Base-by-base conservation (phyloP, 1,140 invertebrate genomes). In the Tetraneura akinire region DNA sequence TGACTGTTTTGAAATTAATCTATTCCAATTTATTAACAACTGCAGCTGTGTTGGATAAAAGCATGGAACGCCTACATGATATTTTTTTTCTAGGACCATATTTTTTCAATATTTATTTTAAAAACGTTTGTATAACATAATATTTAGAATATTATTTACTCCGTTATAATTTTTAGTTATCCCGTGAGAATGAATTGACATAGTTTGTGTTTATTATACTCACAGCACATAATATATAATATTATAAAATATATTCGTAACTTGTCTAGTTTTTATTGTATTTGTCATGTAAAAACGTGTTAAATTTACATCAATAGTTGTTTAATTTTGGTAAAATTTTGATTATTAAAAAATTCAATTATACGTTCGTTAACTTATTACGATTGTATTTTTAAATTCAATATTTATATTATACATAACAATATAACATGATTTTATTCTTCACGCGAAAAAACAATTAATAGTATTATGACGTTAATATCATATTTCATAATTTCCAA, bases 1-100 rank as follows among this genome's bases (percentile, higher is more conserved):
- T 51, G 16, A 78, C 32, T 78, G 74, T 78, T 78, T 78, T 78
- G 62, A 76, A 60, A 78, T 62, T 78, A 78, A 78, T 78, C 74
- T 62, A 62, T 78, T 78, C 23, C 55, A 78, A 78, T 78, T 78
- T 60, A 37, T 37, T 37, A 37, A 4, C 8, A 78, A 57, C 53
- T n/a, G 37, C 74, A 62, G 74, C 55, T 78, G 74, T 32, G 66
- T 21, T 23, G 32, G n/a, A 57, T 42, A n/a, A n/a, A n/a, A 57
- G 6, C 26, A 45, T 45, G 51, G 21, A 53, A 6, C 60, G 37
- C 74, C 74, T 78, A 62, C 74, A 9, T 11, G 1, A 6, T n/a
- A 47, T 62, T 47, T 74, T n/a, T 74, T 74, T 57, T 57, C 29
- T 78, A 14, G 32, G 29, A 42, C 14, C 37, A 55, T 37, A 42